Conservation (phyloP, 2,888 invertebrate genomes). For the Campopleginae sp. region DNA sequence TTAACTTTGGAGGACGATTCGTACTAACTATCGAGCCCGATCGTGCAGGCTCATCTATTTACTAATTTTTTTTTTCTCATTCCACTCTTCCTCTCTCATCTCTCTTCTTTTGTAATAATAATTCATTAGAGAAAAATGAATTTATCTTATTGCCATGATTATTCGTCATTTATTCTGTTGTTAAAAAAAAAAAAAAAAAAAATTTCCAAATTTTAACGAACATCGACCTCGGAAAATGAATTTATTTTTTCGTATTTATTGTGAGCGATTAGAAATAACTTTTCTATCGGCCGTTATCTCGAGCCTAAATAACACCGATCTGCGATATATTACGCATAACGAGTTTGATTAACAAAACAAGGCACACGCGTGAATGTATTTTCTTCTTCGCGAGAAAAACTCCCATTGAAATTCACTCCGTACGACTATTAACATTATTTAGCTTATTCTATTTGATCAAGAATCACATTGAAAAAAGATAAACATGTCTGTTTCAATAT, state of each 20-base stretch:
- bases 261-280: conserved; percentile 56
- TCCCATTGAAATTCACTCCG: conserved; percentile 2
- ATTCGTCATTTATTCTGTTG: neutral
- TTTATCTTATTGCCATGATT: conserved; percentile 19
- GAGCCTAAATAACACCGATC: conserved; percentile 20
- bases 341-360: conserved; percentile 66
- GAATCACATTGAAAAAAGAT: conserved; percentile 47
- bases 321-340: conserved; percentile 57
- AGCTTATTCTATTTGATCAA: conserved; percentile 26
- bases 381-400: conserved; percentile 3
- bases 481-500: conserved; percentile 47
- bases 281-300: conserved; percentile 57
- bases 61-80: conserved; percentile 14
- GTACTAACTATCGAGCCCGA: conserved; percentile 53
- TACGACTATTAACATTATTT: conserved; percentile 8
- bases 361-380: conserved; percentile 49
- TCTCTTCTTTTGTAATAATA: neutral
- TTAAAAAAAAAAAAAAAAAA: neutral
- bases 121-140: conserved; percentile 13
- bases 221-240: conserved; percentile 37
- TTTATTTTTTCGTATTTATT: conserved; percentile 33
- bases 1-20: conserved; percentile 68
- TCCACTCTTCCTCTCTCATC: neutral
- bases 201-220: neutral
- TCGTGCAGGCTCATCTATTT: conserved; percentile 39